Conservation (phyloP, 2,888 invertebrate genomes). For the Uropetala carovei region DNA sequence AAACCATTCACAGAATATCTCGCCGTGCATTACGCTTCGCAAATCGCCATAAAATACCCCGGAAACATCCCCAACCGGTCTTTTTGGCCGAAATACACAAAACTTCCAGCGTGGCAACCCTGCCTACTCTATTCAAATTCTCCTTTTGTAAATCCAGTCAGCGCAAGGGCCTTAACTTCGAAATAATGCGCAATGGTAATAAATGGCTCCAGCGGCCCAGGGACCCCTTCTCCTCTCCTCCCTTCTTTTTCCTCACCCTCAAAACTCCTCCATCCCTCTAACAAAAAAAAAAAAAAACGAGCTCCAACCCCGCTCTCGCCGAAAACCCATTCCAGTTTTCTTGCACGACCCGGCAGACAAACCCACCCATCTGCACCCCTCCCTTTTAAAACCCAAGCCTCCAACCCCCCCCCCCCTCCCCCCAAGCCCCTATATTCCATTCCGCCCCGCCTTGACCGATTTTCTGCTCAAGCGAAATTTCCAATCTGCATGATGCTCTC, state of each 20-base stretch:
- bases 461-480: slow-evolving; percentile 52
- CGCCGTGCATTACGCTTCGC: background rate
- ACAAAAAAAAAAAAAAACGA: background rate
- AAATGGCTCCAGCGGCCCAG: slow-evolving; percentile 50
- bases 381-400: background rate
- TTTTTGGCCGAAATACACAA: background rate
- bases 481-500: slow-evolving; percentile 51
- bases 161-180: slow-evolving; percentile 42
- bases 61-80: background rate
- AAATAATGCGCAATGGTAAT: slow-evolving; percentile 64
- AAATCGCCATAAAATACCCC: slow-evolving; percentile 42
- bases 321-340: background rate
- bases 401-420: background rate
- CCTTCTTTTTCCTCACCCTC: background rate
- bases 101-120: slow-evolving; percentile 45
- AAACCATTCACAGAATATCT: background rate
- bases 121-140: slow-evolving; percentile 43
- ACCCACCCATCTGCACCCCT: background rate
- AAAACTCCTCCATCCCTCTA: background rate
- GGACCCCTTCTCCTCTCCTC: background rate
- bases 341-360: background rate
- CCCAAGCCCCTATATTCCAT: background rate
- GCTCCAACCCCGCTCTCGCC: background rate
- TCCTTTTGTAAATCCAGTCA: slow-evolving; percentile 45
- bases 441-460: slow-evolving; percentile 53